Evolutionary conservation across 2,888 invertebrate species (phyloP), one percentile per base, ranked within the genome.

Genomic region (Eilema griseolum): DNA sequence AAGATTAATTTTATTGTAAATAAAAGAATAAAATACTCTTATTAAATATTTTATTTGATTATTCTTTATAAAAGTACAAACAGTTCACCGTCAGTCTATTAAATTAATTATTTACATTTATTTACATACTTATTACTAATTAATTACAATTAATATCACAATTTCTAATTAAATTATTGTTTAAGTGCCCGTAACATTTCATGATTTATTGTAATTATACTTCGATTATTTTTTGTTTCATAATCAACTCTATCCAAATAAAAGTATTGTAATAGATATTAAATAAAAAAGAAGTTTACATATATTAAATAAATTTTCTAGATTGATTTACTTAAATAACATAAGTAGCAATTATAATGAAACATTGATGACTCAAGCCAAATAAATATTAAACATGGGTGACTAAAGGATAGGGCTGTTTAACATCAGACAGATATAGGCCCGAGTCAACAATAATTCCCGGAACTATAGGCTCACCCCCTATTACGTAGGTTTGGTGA

Each of bases 81-180:
- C 79, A 75, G 26, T 72, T 70, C 83, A 86, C 87, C 89, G 67
- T 85, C 87, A 86, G 85, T 87, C 85, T 81, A 77, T 85, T 81
- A 74, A 82, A 83, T 82, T 78, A 78, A 75, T 72, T 83, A 84
- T 82, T 78, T 83, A 84, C 80, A 84, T 72, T 71, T 78, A 75
- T 80, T 75, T 79, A 84, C 78, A 84, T 60, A 61, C 28, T 66
- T 64, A 57, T 14, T 61, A 52, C 57, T 61, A 56, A 62, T 10
- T 57, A 41, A 23, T 69, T 74, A 66, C 64, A 14, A 67, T 56
- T 70, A 70, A 70, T 70, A 70, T 70, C 70, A 70, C 70, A 66
- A 61, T 68, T 68, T n/a, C n/a, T 61, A 68, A 65, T 62, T 59
- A 59, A 68, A 65, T 62, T 59, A 59, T 37, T 56, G 33, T 61